phyloP scores from a whole-genome alignment of 2,888 invertebrate genomes.

The Ptilodon capucinus region DNA sequence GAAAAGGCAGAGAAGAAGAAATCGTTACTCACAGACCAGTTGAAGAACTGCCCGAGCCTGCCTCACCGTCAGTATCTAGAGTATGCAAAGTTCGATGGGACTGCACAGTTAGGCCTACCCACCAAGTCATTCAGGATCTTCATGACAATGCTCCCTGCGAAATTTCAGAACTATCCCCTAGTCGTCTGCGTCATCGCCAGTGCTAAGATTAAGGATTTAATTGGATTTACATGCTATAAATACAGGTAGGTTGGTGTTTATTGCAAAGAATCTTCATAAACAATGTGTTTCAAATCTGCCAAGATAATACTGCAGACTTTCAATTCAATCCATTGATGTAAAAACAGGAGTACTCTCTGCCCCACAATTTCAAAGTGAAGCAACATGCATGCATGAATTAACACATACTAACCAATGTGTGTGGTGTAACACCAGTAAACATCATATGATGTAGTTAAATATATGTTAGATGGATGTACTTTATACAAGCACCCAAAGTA shows the following conservation, averaged over 20 bases:
- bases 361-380: too few species aligned
- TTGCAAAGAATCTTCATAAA: too few species aligned
- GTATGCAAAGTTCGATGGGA: slow-evolving; percentile 96
- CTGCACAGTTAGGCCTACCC: slow-evolving; percentile 89
- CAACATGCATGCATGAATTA: too few species aligned
- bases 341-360: too few species aligned
- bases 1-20: slow-evolving; percentile 55
- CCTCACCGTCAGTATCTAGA: slow-evolving; percentile 94
- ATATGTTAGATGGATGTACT: too few species aligned
- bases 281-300: too few species aligned
- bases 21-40: slow-evolving; percentile 88
- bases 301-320: too few species aligned
- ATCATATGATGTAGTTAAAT: too few species aligned
- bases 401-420: too few species aligned
- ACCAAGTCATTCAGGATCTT: slow-evolving; percentile 95
- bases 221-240: slow-evolving; percentile 96
- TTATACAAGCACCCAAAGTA: too few species aligned
- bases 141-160: slow-evolving; percentile 92
- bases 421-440: too few species aligned
- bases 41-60: slow-evolving; percentile 89
- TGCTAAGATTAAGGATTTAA: slow-evolving; percentile 94
- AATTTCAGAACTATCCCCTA: slow-evolving; percentile 92
- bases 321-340: too few species aligned
- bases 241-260: slow-evolving; percentile 79
- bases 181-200: slow-evolving; percentile 90